Evolutionary conservation across 2,797 vertebrate genomes (phyloP).

Genomic region (Pseudochaenichthys georgianus): DNA sequence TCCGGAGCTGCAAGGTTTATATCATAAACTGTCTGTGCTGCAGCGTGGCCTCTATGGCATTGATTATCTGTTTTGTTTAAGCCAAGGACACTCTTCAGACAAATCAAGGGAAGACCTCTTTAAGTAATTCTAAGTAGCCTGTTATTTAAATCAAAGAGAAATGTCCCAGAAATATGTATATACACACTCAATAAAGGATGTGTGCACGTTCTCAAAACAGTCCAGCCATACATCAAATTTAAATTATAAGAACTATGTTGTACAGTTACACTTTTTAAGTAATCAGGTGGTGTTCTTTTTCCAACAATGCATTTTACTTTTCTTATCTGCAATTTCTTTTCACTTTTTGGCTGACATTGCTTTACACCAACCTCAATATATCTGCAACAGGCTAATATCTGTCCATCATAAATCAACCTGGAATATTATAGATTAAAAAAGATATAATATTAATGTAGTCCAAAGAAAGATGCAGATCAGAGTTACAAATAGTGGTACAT

Average conservation of each 20-base stretch:
- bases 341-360: background rate
- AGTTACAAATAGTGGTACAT: background rate
- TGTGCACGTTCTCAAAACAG: too few relatives aligned
- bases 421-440: too few relatives aligned
- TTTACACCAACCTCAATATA: background rate
- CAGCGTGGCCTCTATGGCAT: background rate
- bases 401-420: background rate
- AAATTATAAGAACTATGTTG: too few relatives aligned
- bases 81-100: too few relatives aligned
- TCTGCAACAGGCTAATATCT: background rate
- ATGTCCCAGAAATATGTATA: too few relatives aligned
- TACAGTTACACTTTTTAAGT: background rate
- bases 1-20: conserved; percentile 70
- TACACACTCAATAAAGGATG: too few relatives aligned
- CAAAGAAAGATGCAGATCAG: background rate
- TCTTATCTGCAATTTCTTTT: background rate
- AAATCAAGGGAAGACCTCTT: too few relatives aligned
- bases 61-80: too few relatives aligned
- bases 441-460: too few relatives aligned
- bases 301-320: background rate
- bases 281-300: background rate
- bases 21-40: background rate
- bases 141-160: too few relatives aligned
- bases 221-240: too few relatives aligned
- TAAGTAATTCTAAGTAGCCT: too few relatives aligned